These are phyloP conservation scores for Parnassius orleans DNA, from an alignment of 2,888 invertebrate genomes.

Conservation along the genomic window DNA sequence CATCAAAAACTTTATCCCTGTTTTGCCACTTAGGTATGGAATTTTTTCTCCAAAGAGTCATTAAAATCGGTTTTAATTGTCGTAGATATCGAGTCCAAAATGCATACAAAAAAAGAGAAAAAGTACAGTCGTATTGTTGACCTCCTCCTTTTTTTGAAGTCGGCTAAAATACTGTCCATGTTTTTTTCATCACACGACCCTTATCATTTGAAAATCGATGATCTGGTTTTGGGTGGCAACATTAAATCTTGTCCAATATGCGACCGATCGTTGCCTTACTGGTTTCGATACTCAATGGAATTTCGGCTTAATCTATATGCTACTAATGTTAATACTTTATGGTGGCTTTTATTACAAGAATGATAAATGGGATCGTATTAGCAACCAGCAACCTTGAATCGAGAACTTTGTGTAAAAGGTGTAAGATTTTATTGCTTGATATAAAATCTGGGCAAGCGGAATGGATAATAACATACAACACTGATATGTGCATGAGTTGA, in stretches of 20 bases:
- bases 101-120: not conserved
- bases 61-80: too few species aligned
- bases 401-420: not conserved
- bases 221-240: slow-evolving; percentile 21
- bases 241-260: slow-evolving; percentile 14
- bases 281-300: slow-evolving; percentile 22
- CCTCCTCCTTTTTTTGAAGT: too few species aligned
- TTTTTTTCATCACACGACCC: not conserved
- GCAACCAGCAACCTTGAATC: slow-evolving; percentile 12
- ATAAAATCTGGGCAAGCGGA: too few species aligned
- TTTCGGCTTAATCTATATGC: slow-evolving; percentile 21
- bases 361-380: slow-evolving; percentile 14
- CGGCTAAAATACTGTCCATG: not conserved
- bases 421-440: too few species aligned
- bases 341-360: slow-evolving; percentile 16
- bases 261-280: slow-evolving; percentile 14
- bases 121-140: not conserved
- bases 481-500: too few species aligned
- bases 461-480: too few species aligned
- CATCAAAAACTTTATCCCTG: too few species aligned
- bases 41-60: too few species aligned
- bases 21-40: too few species aligned
- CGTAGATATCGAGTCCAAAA: not conserved
- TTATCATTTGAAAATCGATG: slow-evolving; percentile 2
- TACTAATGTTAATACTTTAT: slow-evolving; percentile 20